These are phyloP conservation scores for Cryptosula pallasiana DNA, from an alignment of 2,888 invertebrate genomes.

Conservation along the genomic window DNA sequence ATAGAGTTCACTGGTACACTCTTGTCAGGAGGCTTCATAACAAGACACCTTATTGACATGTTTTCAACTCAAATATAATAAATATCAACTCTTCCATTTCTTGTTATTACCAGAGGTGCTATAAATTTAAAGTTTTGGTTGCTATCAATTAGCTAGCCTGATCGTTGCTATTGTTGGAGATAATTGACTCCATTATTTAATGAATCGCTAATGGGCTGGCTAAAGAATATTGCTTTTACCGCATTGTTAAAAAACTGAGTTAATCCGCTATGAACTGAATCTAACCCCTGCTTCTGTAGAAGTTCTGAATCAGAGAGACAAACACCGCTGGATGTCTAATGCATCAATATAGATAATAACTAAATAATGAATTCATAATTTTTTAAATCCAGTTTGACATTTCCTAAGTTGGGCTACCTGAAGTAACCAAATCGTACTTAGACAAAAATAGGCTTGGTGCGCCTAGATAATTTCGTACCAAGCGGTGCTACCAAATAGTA, in stretches of 20 bases:
- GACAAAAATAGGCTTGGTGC: not conserved
- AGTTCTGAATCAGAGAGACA: not conserved
- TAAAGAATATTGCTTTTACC: too few species aligned
- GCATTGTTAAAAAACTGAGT: not conserved
- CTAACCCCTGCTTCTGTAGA: not conserved
- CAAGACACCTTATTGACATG: too few species aligned
- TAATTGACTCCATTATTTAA: too few species aligned
- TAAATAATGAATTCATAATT: slow-evolving; percentile 20
- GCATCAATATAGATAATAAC: not conserved
- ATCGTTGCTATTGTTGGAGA: too few species aligned
- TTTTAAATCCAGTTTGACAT: slow-evolving; percentile 12
- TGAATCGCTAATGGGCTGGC: too few species aligned
- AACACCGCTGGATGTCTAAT: not conserved
- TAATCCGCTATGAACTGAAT: not conserved
- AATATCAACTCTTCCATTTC: too few species aligned
- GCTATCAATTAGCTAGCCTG: too few species aligned
- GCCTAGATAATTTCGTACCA: not conserved
- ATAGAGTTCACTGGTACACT: too few species aligned
- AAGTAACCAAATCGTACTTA: not conserved
- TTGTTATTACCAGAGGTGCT: too few species aligned
- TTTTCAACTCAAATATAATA: too few species aligned
- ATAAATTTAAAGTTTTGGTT: too few species aligned
- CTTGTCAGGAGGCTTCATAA: too few species aligned
- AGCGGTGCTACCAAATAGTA: not conserved
- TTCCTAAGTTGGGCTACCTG: not conserved